Conservation (phyloP, 2,113 vertebrate species). For the Hylia prasina region DNA sequence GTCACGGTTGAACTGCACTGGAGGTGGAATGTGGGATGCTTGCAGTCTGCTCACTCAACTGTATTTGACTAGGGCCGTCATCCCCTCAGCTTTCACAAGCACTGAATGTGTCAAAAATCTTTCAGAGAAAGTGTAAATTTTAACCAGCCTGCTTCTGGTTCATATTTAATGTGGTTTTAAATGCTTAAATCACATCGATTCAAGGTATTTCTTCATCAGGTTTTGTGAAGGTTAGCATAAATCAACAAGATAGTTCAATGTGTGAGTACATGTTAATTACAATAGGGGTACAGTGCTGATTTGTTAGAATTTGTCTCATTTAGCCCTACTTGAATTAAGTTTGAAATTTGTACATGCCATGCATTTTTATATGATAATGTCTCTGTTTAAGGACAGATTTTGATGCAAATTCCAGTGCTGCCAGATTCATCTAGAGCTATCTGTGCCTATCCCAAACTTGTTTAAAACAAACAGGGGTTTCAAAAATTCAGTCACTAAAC, state of each 20-base stretch:
- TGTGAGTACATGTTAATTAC: constrained; percentile 50
- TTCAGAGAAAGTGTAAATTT: constrained; percentile 78
- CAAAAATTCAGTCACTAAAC: not conserved
- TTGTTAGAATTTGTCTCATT: constrained; percentile 39
- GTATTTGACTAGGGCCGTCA: constrained; percentile 82
- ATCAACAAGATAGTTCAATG: constrained; percentile 13
- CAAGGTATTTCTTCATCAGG: constrained; percentile 46
- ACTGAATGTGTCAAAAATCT: constrained; percentile 80
- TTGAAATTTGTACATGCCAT: not conserved
- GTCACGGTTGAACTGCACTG: constrained; percentile 81
- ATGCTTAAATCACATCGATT: constrained; percentile 56
- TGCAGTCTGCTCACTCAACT: constrained; percentile 82
- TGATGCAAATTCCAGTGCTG: not conserved
- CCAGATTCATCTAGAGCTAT: not conserved
- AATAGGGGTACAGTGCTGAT: constrained; percentile 7
- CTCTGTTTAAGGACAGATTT: not conserved
- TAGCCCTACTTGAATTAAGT: constrained; percentile 18
- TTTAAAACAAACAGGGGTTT: not conserved
- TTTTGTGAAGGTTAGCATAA: constrained; percentile 17
- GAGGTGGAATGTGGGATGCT: constrained; percentile 73
- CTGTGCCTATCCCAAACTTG: not conserved
- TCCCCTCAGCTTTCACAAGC: constrained; percentile 78
- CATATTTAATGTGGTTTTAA: constrained; percentile 72
- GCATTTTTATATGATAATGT: not conserved
- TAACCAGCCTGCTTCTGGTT: constrained; percentile 76